A percentile compares a stretch with the other conserved stretches of the same genome.
These are phyloP conservation scores for Falco naumanni DNA, from an alignment of 2,797 vertebrate species.

Conservation along the genomic window DNA sequence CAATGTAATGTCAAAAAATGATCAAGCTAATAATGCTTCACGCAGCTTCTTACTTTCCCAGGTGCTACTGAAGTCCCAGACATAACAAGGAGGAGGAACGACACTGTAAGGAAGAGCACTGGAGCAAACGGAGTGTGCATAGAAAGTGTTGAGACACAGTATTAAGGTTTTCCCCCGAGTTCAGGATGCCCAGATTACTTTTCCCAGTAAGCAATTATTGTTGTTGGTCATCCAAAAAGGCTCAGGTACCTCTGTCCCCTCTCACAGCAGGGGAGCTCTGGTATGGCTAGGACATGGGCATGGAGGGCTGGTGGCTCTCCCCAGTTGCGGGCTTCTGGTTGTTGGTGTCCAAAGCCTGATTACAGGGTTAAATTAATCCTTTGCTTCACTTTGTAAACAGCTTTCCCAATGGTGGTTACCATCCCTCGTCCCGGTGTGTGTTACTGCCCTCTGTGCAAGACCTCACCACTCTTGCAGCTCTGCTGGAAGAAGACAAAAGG, in stretches of 20 bases:
- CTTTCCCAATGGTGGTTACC: not conserved
- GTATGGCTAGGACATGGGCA: not conserved
- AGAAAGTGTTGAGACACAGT: not conserved
- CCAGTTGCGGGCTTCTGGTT: not conserved
- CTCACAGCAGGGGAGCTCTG: not conserved
- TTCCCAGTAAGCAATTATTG: not conserved
- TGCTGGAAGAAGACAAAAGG: not conserved
- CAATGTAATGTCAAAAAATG: not conserved
- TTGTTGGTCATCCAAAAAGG: not conserved
- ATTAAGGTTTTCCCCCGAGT: not conserved
- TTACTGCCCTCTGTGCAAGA: not conserved
- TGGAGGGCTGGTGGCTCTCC: not conserved
- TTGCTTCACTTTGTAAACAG: not conserved
- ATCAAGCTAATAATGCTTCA: not conserved
- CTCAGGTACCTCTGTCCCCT: not conserved
- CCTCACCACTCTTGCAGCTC: not conserved
- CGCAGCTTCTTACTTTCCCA: not conserved
- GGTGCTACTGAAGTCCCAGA: not conserved
- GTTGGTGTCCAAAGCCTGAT: not conserved
- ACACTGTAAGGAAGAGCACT: not conserved
- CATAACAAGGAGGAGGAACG: not conserved
- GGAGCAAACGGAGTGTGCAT: not conserved
- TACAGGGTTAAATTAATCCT: not conserved
- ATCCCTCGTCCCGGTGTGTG: fast-evolving
- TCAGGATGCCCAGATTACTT: not conserved